These are phyloP conservation scores for Pelecanus crispus DNA, from an alignment of 2,113 vertebrate species.

Conservation along the genomic window DNA sequence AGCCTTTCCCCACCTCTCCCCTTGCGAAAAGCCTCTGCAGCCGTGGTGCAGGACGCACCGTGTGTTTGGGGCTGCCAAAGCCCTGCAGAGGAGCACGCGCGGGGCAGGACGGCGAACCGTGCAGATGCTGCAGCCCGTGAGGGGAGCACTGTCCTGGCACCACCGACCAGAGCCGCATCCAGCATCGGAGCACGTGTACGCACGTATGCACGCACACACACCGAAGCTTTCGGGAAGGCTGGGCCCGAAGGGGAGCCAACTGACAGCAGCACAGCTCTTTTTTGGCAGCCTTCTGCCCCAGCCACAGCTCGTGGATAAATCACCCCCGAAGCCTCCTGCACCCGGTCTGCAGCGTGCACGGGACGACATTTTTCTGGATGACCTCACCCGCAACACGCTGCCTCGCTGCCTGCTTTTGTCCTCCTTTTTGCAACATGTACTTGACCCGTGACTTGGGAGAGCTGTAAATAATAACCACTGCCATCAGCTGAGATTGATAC, in stretches of 20 bases:
- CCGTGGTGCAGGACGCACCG: not conserved
- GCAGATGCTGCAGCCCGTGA: not conserved
- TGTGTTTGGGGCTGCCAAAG: not conserved
- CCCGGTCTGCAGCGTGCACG: not conserved
- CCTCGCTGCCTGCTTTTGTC: not conserved
- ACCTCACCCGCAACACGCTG: not conserved
- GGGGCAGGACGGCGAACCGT: accelerated
- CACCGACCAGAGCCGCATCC: not conserved
- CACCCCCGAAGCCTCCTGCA: not conserved
- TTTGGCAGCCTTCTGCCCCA: not conserved
- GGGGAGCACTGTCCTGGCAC: accelerated
- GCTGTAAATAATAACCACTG: not conserved
- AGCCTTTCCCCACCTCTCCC: not conserved
- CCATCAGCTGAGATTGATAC: not conserved
- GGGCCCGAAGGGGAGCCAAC: not conserved
- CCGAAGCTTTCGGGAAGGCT: no score
- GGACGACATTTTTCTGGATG: not conserved
- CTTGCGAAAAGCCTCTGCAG: not conserved
- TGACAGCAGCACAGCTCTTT: not conserved
- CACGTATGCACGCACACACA: no score
- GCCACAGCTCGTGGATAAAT: not conserved
- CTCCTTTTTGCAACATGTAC: not conserved
- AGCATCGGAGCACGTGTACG: accelerated
- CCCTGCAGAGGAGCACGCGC: accelerated
- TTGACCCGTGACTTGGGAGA: not conserved